These are phyloP conservation scores for Rhodeus uyekii DNA, from an alignment of 2,797 vertebrate species.

Conservation along the genomic window DNA sequence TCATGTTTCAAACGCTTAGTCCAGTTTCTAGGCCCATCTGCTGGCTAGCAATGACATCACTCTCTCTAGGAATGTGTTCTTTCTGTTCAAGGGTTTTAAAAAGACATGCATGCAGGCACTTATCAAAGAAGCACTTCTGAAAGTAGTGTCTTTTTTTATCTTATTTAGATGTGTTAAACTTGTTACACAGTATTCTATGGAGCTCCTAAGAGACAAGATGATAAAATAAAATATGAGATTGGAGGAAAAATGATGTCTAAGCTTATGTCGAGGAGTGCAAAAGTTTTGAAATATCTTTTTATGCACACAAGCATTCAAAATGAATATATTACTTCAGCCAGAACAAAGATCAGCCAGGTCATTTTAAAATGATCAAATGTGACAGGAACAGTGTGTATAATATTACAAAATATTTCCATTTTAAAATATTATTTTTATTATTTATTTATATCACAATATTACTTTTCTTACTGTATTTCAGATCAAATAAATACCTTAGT, in stretches of 20 bases:
- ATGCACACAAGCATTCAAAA: not conserved
- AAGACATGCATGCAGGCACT: not conserved
- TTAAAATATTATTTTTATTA: not conserved
- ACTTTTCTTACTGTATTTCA: not conserved
- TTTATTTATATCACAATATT: not conserved
- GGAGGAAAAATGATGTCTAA: not conserved
- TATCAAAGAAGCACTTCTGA: not conserved
- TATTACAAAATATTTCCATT: no score
- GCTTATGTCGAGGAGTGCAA: not conserved
- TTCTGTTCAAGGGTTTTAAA: conserved; percentile 23
- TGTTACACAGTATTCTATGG: not conserved
- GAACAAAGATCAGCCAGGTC: no score
- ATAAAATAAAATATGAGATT: not conserved
- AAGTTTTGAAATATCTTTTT: not conserved
- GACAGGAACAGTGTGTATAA: not conserved
- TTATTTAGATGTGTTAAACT: not conserved
- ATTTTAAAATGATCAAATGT: not conserved
- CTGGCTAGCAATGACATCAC: conserved; percentile 59
- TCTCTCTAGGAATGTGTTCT: conserved; percentile 17
- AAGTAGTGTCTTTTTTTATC: not conserved
- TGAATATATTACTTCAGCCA: no score
- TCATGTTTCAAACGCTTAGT: conserved; percentile 49
- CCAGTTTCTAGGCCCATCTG: conserved; percentile 43
- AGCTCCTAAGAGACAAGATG: not conserved
- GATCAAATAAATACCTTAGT: not conserved